Evolutionary conservation across 1,140 invertebrate species (phyloP).

Genomic region (Drosophila pallidifrons): DNA sequence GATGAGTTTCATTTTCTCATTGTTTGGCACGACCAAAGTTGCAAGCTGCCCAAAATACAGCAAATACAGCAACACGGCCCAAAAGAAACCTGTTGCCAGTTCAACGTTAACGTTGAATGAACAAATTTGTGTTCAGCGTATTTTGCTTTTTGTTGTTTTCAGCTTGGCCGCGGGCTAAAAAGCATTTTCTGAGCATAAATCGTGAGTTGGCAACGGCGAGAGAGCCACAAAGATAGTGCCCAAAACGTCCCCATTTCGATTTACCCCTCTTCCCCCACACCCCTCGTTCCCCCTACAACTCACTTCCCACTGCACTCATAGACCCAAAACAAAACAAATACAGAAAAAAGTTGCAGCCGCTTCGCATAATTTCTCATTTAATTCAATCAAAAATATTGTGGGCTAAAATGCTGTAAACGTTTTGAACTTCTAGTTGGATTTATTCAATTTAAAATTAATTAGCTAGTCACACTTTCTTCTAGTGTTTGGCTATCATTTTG

Average conservation of each 20-base stretch:
- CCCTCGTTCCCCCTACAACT: not conserved
- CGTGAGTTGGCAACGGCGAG: conserved; percentile 50
- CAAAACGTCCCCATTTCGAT: conserved; percentile 19
- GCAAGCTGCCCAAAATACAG: conserved; percentile 44
- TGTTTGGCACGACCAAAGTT: conserved; percentile 50
- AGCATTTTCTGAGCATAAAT: conserved; percentile 71
- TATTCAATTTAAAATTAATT: not conserved
- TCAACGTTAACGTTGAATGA: conserved; percentile 67
- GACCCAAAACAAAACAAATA: not conserved
- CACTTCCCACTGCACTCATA: not conserved
- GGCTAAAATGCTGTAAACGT: conserved; percentile 1
- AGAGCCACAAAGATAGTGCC: conserved; percentile 25
- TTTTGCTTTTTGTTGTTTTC: not conserved
- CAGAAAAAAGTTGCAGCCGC: conserved; percentile 5
- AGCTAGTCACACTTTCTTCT: too few relatives aligned
- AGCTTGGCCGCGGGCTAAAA: conserved; percentile 55
- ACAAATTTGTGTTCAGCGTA: conserved; percentile 64
- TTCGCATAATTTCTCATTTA: conserved; percentile 35
- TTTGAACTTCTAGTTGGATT: conserved; percentile 30
- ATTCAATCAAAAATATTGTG: conserved; percentile 38
- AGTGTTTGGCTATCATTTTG: too few relatives aligned
- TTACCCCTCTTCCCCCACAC: not conserved
- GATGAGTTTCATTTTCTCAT: conserved; percentile 82
- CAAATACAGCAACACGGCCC: conserved; percentile 15
- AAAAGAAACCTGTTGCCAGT: conserved; percentile 68